Base-by-base conservation (phyloP, 1,140 invertebrate genomes). In the Cecropterus lyciades region DNA sequence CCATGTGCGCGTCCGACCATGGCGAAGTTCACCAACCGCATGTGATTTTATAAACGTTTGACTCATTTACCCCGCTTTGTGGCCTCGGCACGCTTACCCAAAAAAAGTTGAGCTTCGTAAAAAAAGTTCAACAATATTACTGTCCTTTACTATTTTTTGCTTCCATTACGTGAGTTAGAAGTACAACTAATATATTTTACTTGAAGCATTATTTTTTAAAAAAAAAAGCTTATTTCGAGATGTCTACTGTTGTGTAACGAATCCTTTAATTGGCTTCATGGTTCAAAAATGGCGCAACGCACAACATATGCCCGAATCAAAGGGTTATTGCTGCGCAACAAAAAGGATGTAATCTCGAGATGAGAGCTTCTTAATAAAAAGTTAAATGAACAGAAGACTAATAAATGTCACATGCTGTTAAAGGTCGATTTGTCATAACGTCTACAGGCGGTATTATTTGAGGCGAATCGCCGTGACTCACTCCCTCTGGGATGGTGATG, bases 31-130 rank as follows among this genome's bases (percentile, higher is more conserved):
- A 62, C 59, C 59, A 62, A 62, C 59, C 59, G 59, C 59, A 62
- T 62, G 59, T 62, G 59, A 62, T 62, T 62, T 62, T 51, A 63
- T 63, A 63, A 63, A 63, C 59, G 33, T 63, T 62, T 63, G 59
- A 63, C 59, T 63, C 59, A 63, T 63, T 63, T 63, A 51, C 30
- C 43, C 13, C 59, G 33, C 16, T 40, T 24, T 43, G 56, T 63
- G 59, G 59, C 59, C 59, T 63, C 59, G 43, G 33, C 59, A 63
- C 59, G 59, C 52, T 51, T 48, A 48, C 16, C 5, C 16, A 43
- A 51, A 55, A 56, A 62, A 52, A 51, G 37, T 15, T 37, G 27
- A 49, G 48, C 59, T 51, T 62, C 51, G 37, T 11, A 3, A 14
- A 49, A 62, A 62, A 51, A 49, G 43, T 62, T 11, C 27, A 40